phyloP scores from a whole-genome alignment of 2,888 invertebrate genomes.

The Acleris laterana region DNA sequence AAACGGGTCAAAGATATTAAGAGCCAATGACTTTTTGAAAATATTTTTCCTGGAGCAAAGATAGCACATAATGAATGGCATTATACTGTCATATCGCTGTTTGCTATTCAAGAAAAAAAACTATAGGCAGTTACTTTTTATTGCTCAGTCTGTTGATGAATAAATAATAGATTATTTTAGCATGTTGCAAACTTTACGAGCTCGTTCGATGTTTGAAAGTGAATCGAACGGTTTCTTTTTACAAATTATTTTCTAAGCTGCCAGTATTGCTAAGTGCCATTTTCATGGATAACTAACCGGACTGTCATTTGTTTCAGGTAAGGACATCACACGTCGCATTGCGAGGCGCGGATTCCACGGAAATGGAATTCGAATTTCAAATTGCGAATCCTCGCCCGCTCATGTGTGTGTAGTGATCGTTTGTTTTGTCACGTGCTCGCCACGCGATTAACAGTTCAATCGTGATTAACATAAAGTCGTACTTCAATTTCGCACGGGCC shows the following conservation, averaged over 20 bases:
- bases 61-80: conserved; percentile 58
- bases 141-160: conserved; percentile 4
- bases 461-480: conserved; percentile 68
- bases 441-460: conserved; percentile 71
- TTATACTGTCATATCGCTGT: conserved; percentile 41
- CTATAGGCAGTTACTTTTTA: conserved; percentile 29
- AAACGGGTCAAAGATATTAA: conserved; percentile 59
- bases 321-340: conserved; percentile 50
- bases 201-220: not conserved
- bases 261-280: not conserved
- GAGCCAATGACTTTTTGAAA: conserved; percentile 77
- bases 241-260: not conserved
- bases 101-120: conserved; percentile 24
- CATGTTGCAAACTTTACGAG: not conserved
- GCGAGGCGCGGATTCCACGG: conserved; percentile 35
- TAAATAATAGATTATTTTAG: not conserved
- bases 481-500: conserved; percentile 65
- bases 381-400: conserved; percentile 50
- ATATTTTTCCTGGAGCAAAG: conserved; percentile 64
- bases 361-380: conserved; percentile 64
- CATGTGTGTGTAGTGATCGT: conserved; percentile 61
- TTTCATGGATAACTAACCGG: conserved; percentile 28
- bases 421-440: conserved; percentile 66
- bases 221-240: too few relatives aligned
- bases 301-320: conserved; percentile 76